Conservation (phyloP, 2,797 vertebrate genomes). For the Notolabrus celidotus region DNA sequence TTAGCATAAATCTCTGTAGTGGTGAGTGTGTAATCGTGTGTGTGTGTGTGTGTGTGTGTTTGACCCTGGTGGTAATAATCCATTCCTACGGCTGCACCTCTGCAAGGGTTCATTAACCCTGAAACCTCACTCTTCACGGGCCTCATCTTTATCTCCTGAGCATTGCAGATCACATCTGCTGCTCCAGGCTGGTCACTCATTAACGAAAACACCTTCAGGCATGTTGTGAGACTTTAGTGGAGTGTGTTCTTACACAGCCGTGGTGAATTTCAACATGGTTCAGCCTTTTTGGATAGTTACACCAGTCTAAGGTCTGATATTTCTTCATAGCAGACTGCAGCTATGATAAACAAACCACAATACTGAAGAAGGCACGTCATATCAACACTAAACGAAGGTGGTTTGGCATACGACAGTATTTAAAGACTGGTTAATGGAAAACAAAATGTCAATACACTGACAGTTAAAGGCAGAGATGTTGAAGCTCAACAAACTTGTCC, state of each 20-base stretch:
- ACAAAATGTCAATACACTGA: too few species aligned
- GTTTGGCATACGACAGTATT: too few species aligned
- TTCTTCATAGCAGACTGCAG: too few species aligned
- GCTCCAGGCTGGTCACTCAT: constrained; percentile 64
- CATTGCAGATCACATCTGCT: constrained; percentile 73
- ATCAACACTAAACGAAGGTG: too few species aligned
- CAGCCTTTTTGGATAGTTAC: too few species aligned
- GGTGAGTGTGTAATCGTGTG: constrained; percentile 17
- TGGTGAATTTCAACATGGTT: background rate
- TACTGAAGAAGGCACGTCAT: too few species aligned
- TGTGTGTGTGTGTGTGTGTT: constrained; percentile 19
- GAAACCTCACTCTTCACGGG: constrained; percentile 62
- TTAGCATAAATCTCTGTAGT: background rate
- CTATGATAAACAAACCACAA: too few species aligned
- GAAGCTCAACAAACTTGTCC: too few species aligned
- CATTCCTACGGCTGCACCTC: constrained; percentile 69
- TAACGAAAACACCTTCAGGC: constrained; percentile 65
- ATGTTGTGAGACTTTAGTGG: constrained; percentile 34
- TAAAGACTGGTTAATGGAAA: too few species aligned
- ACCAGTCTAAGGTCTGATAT: too few species aligned
- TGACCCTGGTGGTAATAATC: constrained; percentile 56
- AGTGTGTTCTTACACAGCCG: constrained; percentile 38
- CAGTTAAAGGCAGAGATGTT: too few species aligned
- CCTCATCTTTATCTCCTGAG: constrained; percentile 73
- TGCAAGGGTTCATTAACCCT: constrained; percentile 81